Conservation (phyloP, 2,888 invertebrate species). For the Drosophila paranaensis region DNA sequence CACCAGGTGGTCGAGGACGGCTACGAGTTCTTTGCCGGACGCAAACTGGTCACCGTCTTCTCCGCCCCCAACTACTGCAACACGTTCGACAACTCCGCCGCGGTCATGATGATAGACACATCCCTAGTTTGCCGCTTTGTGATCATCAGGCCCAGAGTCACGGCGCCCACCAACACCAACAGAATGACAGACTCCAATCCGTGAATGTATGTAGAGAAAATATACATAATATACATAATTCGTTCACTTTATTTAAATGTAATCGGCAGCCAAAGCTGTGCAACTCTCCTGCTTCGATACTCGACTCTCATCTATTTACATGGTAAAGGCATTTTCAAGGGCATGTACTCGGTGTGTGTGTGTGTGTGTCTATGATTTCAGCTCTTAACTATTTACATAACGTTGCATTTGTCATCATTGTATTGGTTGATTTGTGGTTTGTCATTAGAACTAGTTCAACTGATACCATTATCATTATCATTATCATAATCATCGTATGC, state of each 20-base stretch:
- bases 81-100: slow-evolving; percentile 32
- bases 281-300: slow-evolving; percentile 16
- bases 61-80: slow-evolving; percentile 47
- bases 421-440: slow-evolving; percentile 54
- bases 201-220: background rate
- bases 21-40: slow-evolving; percentile 39
- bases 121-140: slow-evolving; percentile 18
- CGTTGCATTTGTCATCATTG: slow-evolving; percentile 45
- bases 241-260: slow-evolving; percentile 54
- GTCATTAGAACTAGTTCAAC: slow-evolving; percentile 69
- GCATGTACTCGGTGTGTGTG: slow-evolving; percentile 35
- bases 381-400: slow-evolving; percentile 50
- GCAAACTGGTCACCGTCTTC: slow-evolving; percentile 31
- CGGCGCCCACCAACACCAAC: background rate
- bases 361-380: slow-evolving; percentile 37
- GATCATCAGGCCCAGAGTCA: slow-evolving; percentile 14
- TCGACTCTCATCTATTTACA: slow-evolving; percentile 51
- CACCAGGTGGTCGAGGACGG: slow-evolving; percentile 49
- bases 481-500: slow-evolving; percentile 36
- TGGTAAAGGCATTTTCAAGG: slow-evolving; percentile 65
- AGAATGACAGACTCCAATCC: background rate
- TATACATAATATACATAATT: slow-evolving; percentile 48
- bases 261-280: slow-evolving; percentile 35
- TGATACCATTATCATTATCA: slow-evolving; percentile 37
- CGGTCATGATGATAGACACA: slow-evolving; percentile 12